These are phyloP conservation scores for Lasioglossum villosulum DNA, from an alignment of 2,888 invertebrate species.

Conservation along the genomic window DNA sequence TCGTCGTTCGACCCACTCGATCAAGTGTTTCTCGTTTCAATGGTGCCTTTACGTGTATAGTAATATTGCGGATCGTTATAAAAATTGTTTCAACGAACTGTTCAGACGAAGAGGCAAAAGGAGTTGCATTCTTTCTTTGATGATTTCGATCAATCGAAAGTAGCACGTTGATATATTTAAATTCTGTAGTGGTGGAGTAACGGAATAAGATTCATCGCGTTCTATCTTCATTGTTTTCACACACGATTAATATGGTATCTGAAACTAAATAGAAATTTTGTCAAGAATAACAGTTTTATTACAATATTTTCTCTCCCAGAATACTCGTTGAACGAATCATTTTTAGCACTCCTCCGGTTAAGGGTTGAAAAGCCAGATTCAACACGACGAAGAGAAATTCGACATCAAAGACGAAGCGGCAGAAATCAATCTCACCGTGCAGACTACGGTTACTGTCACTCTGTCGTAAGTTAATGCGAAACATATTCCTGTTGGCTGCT, in stretches of 20 bases:
- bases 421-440: neutral
- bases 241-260: neutral
- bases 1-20: neutral
- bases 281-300: neutral
- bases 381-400: neutral
- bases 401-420: neutral
- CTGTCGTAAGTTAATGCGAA: neutral
- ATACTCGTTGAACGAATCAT: neutral
- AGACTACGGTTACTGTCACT: neutral
- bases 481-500: neutral
- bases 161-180: too few relatives aligned
- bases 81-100: too few relatives aligned
- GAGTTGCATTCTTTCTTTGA: too few relatives aligned
- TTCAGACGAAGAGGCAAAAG: too few relatives aligned
- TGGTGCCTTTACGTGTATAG: neutral
- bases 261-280: neutral
- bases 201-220: neutral
- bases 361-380: neutral
- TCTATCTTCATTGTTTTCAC: neutral
- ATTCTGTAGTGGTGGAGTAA: neutral
- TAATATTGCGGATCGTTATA: neutral
- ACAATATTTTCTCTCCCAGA: neutral
- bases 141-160: too few relatives aligned
- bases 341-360: neutral
- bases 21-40: neutral